Percentiles rank a stretch among this genome's conserved stretches.
These are phyloP conservation scores for Drosophila greeni DNA, from an alignment of 2,888 invertebrate genomes.

Conservation along the genomic window DNA sequence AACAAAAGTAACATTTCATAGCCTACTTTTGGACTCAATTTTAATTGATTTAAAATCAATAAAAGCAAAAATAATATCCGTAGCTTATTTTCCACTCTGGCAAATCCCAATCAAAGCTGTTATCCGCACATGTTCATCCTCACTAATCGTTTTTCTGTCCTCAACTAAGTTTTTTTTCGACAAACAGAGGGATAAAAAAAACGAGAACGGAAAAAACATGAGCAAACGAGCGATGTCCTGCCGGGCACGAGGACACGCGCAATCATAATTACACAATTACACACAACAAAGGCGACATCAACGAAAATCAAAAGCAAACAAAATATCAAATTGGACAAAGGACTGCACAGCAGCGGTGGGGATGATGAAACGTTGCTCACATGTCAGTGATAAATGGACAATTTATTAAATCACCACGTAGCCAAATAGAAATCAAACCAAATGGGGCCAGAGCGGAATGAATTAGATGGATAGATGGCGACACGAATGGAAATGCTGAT, in stretches of 20 bases:
- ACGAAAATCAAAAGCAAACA: constrained; percentile 35
- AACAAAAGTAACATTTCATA: background rate
- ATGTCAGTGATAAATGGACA: constrained; percentile 66
- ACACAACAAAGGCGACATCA: constrained; percentile 26
- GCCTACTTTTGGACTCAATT: background rate
- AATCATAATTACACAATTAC: constrained; percentile 55
- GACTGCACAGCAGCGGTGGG: constrained; percentile 14
- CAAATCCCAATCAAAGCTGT: background rate
- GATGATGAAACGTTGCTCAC: constrained; percentile 48
- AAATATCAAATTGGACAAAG: constrained; percentile 40
- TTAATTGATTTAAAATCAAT: background rate
- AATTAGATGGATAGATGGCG: constrained; percentile 36
- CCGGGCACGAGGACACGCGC: constrained; percentile 38
- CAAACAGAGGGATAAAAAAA: constrained; percentile 12
- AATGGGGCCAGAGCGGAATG: constrained; percentile 36
- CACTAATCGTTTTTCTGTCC: constrained; percentile 9
- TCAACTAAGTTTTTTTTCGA: constrained; percentile 18
- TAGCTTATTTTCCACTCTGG: background rate
- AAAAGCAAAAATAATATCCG: background rate
- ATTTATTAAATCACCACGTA: constrained; percentile 67
- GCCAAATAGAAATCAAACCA: constrained; percentile 59
- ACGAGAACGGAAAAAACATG: constrained; percentile 8
- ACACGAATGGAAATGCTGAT: constrained; percentile 35
- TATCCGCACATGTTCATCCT: background rate
- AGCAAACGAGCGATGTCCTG: constrained; percentile 21